These are phyloP conservation scores for Augochlora pura DNA, from an alignment of 1,140 invertebrate genomes.

Conservation along the genomic window DNA sequence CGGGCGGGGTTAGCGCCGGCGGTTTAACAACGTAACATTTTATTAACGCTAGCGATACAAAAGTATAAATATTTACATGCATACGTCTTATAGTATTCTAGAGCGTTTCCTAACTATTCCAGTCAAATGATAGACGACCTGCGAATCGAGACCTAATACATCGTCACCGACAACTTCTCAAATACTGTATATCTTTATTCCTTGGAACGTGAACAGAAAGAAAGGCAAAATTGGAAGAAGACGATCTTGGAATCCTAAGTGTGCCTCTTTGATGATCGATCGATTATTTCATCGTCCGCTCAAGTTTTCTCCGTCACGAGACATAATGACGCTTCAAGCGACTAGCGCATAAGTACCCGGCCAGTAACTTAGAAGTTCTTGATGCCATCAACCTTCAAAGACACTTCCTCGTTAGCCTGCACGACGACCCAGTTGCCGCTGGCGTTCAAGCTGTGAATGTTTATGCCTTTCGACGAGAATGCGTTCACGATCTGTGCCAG, in stretches of 20 bases:
- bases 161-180: background rate
- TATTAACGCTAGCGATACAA: constrained; percentile 58
- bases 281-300: background rate
- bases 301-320: background rate
- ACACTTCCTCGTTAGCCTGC: constrained; percentile 67
- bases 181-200: constrained; percentile 25
- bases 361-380: constrained; percentile 66
- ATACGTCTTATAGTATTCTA: constrained; percentile 21
- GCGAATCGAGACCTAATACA: background rate
- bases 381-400: constrained; percentile 63
- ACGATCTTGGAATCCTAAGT: background rate
- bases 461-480: constrained; percentile 57
- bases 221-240: background rate
- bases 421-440: constrained; percentile 70
- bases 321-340: background rate
- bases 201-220: background rate
- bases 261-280: background rate
- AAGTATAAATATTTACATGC: constrained; percentile 55
- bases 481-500: constrained; percentile 67
- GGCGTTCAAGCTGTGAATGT: constrained; percentile 67
- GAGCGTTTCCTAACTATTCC: constrained; percentile 4
- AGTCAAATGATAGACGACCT: background rate
- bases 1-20: background rate
- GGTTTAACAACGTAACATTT: constrained; percentile 52
- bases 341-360: background rate